phyloP scores from a whole-genome alignment of 2,888 invertebrate genomes.

The Abscondita cerata region DNA sequence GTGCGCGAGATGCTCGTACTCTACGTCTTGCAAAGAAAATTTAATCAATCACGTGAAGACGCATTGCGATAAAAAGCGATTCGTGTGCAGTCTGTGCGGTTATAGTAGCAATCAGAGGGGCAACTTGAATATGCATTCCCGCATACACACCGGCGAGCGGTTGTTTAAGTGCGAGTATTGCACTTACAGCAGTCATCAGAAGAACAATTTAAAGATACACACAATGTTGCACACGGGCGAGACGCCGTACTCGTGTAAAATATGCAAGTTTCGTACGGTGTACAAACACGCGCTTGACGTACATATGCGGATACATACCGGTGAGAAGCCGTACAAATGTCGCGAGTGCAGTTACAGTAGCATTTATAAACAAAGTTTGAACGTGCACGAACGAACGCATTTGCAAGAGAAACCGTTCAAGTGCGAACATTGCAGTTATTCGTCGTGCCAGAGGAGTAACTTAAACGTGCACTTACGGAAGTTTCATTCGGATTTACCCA shows the following conservation, averaged over 20 bases:
- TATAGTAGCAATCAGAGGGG: slow-evolving; percentile 10
- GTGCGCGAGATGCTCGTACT: neutral
- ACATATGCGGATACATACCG: slow-evolving; percentile 15
- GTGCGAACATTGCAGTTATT: neutral
- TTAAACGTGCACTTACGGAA: slow-evolving; percentile 4
- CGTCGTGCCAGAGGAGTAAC: neutral
- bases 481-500: neutral
- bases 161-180: slow-evolving; percentile 1
- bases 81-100: slow-evolving; percentile 2
- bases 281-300: slow-evolving; percentile 25
- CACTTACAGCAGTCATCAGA: neutral
- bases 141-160: slow-evolving; percentile 3
- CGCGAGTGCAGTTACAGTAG: slow-evolving; percentile 2
- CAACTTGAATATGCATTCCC: neutral
- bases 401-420: slow-evolving; percentile 4
- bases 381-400: neutral
- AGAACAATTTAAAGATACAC: slow-evolving; percentile 3
- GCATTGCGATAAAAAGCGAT: neutral
- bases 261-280: slow-evolving; percentile 1
- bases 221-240: slow-evolving; percentile 1
- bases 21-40: neutral
- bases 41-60: neutral
- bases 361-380: slow-evolving; percentile 3
- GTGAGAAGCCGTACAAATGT: slow-evolving; percentile 6
- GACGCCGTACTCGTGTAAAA: slow-evolving; percentile 1